phyloP scores from a whole-genome alignment of 2,113 vertebrate species.

The Podilymbus podiceps region DNA sequence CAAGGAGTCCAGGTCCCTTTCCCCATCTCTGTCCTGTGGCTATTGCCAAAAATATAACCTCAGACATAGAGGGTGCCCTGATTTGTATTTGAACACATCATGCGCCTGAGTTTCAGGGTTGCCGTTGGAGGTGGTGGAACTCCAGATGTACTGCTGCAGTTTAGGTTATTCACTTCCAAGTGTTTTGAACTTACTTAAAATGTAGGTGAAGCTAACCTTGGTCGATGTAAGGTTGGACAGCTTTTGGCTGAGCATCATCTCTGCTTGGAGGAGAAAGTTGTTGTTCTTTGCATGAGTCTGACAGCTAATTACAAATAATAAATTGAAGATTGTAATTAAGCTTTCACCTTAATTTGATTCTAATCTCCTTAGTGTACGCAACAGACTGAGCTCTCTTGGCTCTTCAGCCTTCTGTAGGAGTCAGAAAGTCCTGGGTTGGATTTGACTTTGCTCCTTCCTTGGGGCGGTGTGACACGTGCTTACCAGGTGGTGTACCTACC shows the following conservation, averaged over 20 bases:
- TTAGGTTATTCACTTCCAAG: not conserved
- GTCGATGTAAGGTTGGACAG: not conserved
- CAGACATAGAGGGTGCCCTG: too few relatives aligned
- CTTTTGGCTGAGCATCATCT: not conserved
- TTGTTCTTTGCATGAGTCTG: not conserved
- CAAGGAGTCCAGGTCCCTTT: not conserved
- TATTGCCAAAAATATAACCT: not conserved
- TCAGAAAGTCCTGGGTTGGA: not conserved
- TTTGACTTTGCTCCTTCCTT: fast-evolving
- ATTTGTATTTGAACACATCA: not conserved
- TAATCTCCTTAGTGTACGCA: not conserved
- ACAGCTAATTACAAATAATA: constrained; percentile 2
- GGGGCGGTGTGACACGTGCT: fast-evolving
- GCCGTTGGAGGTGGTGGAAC: not conserved
- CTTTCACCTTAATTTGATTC: not conserved
- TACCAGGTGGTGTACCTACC: not conserved
- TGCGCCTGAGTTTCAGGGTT: not conserved
- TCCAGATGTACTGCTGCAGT: not conserved
- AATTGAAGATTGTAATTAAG: constrained; percentile 13
- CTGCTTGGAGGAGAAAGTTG: not conserved
- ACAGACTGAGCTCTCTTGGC: not conserved
- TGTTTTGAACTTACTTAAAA: not conserved
- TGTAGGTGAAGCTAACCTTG: not conserved
- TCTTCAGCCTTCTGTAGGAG: not conserved
- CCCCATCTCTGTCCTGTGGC: fast-evolving